Percentiles rank a stretch among this genome's conserved stretches.
Conservation (phyloP, 2,888 invertebrate genomes). For the Dolichomitus sp. region DNA sequence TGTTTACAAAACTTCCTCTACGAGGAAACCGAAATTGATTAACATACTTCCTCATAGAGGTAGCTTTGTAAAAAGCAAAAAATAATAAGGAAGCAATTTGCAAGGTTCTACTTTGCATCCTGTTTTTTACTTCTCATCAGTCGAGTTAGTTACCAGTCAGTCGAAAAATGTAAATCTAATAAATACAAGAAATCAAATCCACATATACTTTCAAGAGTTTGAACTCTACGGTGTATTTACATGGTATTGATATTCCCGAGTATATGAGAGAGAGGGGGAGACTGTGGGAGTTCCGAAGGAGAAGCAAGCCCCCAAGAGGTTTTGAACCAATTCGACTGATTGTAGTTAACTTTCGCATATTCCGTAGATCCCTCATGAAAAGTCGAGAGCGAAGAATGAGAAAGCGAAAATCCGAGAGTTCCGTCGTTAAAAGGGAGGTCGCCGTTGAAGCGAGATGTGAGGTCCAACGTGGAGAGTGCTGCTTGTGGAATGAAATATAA, state of each 20-base stretch:
- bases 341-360: constrained; percentile 80
- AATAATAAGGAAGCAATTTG: no score
- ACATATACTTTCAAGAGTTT: not conserved
- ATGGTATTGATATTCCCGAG: not conserved
- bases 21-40: no score
- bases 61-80: not conserved
- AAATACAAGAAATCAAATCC: not conserved
- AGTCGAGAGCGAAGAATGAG: constrained; percentile 48
- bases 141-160: not conserved
- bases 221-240: not conserved
- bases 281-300: constrained; percentile 12
- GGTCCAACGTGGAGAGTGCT: constrained; percentile 25
- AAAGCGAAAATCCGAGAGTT: constrained; percentile 14
- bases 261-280: not conserved
- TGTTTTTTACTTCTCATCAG: not conserved
- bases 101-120: no score
- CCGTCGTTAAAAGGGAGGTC: not conserved
- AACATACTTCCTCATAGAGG: no score
- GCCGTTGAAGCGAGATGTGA: not conserved
- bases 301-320: constrained; percentile 53
- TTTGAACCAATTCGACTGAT: constrained; percentile 76
- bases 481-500: constrained; percentile 59
- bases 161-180: not conserved
- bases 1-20: no score
- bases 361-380: constrained; percentile 70